Conservation (phyloP, 2,888 invertebrate species). For the Cheiracanthium punctorium region DNA sequence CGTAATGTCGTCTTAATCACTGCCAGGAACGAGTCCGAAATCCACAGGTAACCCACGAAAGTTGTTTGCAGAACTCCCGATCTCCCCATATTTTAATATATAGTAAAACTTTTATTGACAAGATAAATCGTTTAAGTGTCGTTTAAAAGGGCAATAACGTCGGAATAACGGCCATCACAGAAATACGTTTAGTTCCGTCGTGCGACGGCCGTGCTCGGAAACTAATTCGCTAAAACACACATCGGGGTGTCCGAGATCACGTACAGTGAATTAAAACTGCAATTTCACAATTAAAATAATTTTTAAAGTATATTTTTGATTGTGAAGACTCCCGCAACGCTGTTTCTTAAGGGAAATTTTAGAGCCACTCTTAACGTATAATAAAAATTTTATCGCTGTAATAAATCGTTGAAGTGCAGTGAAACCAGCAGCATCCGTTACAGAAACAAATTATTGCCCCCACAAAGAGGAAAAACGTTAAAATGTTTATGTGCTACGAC, state of each 20-base stretch:
- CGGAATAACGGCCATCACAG: constrained; percentile 57
- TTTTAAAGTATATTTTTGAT: constrained; percentile 9
- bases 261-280: not conserved
- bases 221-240: not conserved
- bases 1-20: constrained; percentile 33
- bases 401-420: constrained; percentile 69
- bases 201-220: not conserved
- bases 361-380: constrained; percentile 59
- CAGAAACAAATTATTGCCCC: constrained; percentile 67
- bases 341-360: constrained; percentile 55
- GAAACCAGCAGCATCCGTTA: constrained; percentile 65
- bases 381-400: constrained; percentile 65
- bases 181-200: constrained; percentile 22
- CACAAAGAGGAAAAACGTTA: constrained; percentile 52
- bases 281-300: not conserved
- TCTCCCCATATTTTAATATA: constrained; percentile 68
- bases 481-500: constrained; percentile 65
- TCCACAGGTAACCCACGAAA: constrained; percentile 56
- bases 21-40: constrained; percentile 20
- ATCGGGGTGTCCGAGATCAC: not conserved
- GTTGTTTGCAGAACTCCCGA: constrained; percentile 43
- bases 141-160: constrained; percentile 67
- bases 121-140: constrained; percentile 69
- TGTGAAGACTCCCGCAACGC: not conserved
- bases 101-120: constrained; percentile 70